Percentiles rank a stretch among this genome's conserved stretches.
These are phyloP conservation scores for Clunio marinus DNA, from an alignment of 2,888 invertebrate genomes.

Conservation along the genomic window DNA sequence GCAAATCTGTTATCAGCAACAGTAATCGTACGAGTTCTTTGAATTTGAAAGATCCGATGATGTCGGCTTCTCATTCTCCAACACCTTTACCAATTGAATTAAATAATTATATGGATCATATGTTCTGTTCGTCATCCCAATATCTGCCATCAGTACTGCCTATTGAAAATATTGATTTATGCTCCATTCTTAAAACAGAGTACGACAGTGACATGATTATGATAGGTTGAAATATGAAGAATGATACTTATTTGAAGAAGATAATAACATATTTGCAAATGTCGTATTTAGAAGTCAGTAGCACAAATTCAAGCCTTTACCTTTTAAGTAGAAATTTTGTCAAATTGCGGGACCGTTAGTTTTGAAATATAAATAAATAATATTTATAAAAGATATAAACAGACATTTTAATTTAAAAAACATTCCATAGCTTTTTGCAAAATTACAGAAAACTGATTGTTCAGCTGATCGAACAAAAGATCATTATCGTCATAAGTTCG, in stretches of 20 bases:
- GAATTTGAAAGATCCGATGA: slow-evolving; percentile 35
- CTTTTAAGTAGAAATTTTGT: not conserved
- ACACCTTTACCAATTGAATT: slow-evolving; percentile 34
- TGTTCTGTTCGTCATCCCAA: slow-evolving; percentile 37
- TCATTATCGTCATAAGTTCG: too few species aligned
- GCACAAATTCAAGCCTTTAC: too few species aligned
- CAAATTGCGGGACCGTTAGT: too few species aligned
- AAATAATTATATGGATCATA: slow-evolving; percentile 37
- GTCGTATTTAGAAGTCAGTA: too few species aligned
- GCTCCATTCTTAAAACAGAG: slow-evolving; percentile 30
- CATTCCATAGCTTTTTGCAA: too few species aligned
- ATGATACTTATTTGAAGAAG: too few species aligned
- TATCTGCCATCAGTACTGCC: slow-evolving; percentile 18
- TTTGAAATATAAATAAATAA: too few species aligned
- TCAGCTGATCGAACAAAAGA: too few species aligned
- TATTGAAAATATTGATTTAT: slow-evolving; percentile 33
- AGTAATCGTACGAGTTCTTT: slow-evolving; percentile 30
- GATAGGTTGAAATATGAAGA: slow-evolving; percentile 27
- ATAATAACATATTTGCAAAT: too few species aligned
- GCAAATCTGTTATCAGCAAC: slow-evolving; percentile 14
- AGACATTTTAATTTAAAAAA: too few species aligned
- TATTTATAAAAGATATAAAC: too few species aligned
- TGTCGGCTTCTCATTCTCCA: slow-evolving; percentile 38
- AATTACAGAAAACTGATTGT: too few species aligned
- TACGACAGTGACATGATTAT: slow-evolving; percentile 32